Base-by-base conservation (phyloP, 2,113 vertebrate species). In the Triplophysa tibetana region DNA sequence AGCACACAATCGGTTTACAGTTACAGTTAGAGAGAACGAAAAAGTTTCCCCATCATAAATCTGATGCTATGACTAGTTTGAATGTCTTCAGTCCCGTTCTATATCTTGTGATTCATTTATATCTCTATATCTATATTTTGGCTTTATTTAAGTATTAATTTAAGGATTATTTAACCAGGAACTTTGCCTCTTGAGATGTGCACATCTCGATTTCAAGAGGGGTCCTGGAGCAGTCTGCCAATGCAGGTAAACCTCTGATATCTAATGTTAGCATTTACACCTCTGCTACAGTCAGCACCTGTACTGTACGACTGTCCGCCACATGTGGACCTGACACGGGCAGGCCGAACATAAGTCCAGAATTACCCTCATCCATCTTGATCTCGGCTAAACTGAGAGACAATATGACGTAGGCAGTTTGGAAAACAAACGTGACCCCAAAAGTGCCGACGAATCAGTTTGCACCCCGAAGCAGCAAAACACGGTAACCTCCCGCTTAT, bases 151-250 rank as follows among this genome's bases (percentile, higher is more conserved):
- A 87, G 80, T 86, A 83, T 89, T 89, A 86, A 89, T 89, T 89
- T 87, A 87, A 88, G 86, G 83, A 89, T 89, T 89, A 89, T 89
- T 86, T 89, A 89, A 89, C 88, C 86, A 89, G 88, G 88, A 87
- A 85, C 73, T 87, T 88, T 89, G 88, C 88, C 88, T 87, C 88
- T 89, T 89, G 88, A 89, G 88, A 89, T 89, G 88, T 84, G 85
- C 88, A 85, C 88, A 89, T 89, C 88, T 89, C 88, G 85, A 83
- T 89, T 89, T 86, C 88, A 89, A 89, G 88, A 89, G 88, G 86
- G 86, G 83, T 89, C 88, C 86, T 89, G 88, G 86, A 87, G 86
- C 83, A 84, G 88, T 85, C 86, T 83, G 78, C 86, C 67, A 81
- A 77, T 72, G 84, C 86, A 89, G 88, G 88, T 89, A 89, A 89